phyloP scores from a whole-genome alignment of 1,140 invertebrate species.

The Heliconius hermathena region DNA sequence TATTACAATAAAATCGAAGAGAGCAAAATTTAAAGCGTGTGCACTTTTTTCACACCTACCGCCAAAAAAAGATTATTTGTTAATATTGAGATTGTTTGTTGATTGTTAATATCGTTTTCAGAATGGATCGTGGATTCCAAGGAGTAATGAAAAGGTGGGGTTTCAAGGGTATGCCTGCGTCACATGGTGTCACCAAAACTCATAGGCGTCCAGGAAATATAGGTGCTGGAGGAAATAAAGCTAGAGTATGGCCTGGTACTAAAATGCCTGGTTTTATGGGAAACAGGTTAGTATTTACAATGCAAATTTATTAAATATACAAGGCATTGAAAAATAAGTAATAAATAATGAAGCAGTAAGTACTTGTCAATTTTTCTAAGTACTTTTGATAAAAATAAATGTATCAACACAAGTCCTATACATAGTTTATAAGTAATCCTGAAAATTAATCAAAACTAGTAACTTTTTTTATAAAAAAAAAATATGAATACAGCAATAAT shows the following conservation, averaged over 20 bases:
- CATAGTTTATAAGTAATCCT: neutral
- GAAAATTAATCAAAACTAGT: neutral
- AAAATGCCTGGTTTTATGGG: conserved; percentile 99
- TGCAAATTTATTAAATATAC: neutral
- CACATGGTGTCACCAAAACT: conserved; percentile 97
- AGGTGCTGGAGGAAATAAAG: conserved; percentile 91
- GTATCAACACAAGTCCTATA: neutral
- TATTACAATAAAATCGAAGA: too few species aligned
- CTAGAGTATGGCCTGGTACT: conserved; percentile 95
- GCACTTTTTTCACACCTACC: too few species aligned
- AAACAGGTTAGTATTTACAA: conserved; percentile 81
- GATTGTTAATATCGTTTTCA: conserved; percentile 66
- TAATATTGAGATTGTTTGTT: too few species aligned
- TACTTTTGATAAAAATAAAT: too few species aligned
- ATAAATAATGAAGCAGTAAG: too few species aligned
- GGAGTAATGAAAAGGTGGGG: conserved; percentile 98
- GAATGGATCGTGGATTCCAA: conserved; percentile 97
- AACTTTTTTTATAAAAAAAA: neutral
- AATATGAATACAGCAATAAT: neutral
- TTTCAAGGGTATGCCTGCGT: conserved; percentile 95
- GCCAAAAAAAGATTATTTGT: too few species aligned
- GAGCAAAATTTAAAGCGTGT: too few species aligned
- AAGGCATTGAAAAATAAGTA: too few species aligned
- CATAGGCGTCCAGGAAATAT: conserved; percentile 96
- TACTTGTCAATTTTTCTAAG: too few species aligned